Evolutionary conservation across 2,797 vertebrate species (phyloP).

Genomic region (Coilia nasus): DNA sequence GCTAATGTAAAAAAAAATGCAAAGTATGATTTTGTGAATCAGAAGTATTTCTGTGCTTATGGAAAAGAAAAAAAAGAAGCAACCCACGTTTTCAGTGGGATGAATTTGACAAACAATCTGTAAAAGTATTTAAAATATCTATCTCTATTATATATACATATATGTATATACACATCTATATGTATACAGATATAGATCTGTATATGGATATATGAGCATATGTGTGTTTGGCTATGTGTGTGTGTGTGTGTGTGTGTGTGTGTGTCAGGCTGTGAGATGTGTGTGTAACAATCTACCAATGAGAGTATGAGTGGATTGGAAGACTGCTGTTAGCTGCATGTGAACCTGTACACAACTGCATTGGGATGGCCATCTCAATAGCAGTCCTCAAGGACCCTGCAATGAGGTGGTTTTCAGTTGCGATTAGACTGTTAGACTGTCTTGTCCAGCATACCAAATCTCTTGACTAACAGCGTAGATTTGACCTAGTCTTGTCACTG

Average conservation of each 20-base stretch:
- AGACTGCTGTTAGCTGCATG: slow-evolving; percentile 80
- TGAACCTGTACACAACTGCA: slow-evolving; percentile 76
- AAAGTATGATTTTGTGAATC: slow-evolving; percentile 68
- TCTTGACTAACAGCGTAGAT: not conserved
- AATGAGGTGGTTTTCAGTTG: slow-evolving; percentile 67
- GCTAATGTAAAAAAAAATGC: slow-evolving; percentile 46
- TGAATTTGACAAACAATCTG: slow-evolving; percentile 59
- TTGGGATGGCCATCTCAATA: slow-evolving; percentile 76
- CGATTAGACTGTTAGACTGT: slow-evolving; percentile 54
- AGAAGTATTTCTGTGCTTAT: slow-evolving; percentile 59
- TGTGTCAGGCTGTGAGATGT: not conserved
- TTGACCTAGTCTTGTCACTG: not conserved
- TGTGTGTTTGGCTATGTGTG: not conserved
- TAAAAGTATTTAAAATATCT: slow-evolving; percentile 56
- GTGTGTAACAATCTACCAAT: slow-evolving; percentile 56
- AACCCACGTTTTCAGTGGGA: slow-evolving; percentile 66
- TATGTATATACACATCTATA: slow-evolving; percentile 31
- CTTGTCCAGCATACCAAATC: slow-evolving; percentile 5
- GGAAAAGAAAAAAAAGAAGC: slow-evolving; percentile 54
- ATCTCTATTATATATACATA: slow-evolving; percentile 6
- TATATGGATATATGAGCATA: slow-evolving; percentile 35
- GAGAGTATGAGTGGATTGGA: slow-evolving; percentile 72
- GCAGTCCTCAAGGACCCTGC: slow-evolving; percentile 75
- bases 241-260: slow-evolving; percentile 9
- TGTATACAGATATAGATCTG: slow-evolving; percentile 28